These are phyloP conservation scores for Lithobates sylvaticus DNA, from an alignment of 2,797 vertebrate genomes.

Conservation along the genomic window DNA sequence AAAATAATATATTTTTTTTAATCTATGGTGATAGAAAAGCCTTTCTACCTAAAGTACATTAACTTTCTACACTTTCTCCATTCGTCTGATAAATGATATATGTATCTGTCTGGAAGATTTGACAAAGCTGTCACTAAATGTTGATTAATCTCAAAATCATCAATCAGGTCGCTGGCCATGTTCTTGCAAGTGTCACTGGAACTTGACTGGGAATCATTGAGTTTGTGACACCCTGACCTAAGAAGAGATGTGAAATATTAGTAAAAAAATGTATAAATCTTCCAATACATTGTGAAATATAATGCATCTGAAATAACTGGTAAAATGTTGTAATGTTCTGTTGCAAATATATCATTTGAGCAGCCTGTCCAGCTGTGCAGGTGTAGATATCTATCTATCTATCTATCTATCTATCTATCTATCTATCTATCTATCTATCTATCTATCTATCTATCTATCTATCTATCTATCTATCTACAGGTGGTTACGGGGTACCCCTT, in stretches of 20 bases:
- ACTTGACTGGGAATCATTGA: conserved; percentile 42
- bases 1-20: background rate
- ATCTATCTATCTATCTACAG: too few relatives aligned
- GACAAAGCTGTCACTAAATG: conserved; percentile 47
- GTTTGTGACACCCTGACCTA: background rate
- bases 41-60: conserved; percentile 27
- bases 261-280: conserved; percentile 11
- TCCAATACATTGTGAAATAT: background rate
- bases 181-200: conserved; percentile 30
- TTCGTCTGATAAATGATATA: conserved; percentile 30
- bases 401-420: too few relatives aligned
- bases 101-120: conserved; percentile 36
- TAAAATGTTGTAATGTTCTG: background rate
- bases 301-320: background rate
- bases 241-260: background rate
- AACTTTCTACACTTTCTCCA: conserved; percentile 32
- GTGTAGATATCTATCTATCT: too few relatives aligned
- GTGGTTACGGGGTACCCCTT: too few relatives aligned
- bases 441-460: too few relatives aligned
- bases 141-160: conserved; percentile 41
- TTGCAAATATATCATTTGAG: background rate
- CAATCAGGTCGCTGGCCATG: conserved; percentile 2
- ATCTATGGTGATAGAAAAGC: conserved; percentile 8
- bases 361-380: background rate
- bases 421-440: too few relatives aligned